Percentiles rank a stretch among this genome's conserved stretches.
Conservation (phyloP, 2,113 vertebrate genomes). For the Hylia prasina region DNA sequence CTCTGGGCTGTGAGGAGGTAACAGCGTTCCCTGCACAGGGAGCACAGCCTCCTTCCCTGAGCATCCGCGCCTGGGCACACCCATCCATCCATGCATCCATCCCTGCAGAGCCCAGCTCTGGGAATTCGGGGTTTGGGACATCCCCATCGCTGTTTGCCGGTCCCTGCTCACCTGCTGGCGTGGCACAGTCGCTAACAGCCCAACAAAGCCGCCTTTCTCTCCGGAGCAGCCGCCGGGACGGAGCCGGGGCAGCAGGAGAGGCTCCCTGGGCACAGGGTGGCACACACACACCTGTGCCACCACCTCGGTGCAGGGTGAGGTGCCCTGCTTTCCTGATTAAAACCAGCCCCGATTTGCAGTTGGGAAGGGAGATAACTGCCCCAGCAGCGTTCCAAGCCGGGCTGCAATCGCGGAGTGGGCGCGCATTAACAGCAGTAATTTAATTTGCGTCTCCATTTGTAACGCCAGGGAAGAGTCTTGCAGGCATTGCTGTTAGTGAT, state of each 20-base stretch:
- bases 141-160: neutral
- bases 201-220: no score
- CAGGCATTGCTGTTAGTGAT: neutral
- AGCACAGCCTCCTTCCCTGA: neutral
- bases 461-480: constrained; percentile 24
- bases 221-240: no score
- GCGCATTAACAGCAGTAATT: constrained; percentile 44
- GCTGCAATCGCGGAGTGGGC: neutral
- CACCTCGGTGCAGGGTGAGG: neutral
- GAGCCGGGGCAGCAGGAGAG: no score
- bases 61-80: neutral
- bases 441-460: constrained; percentile 61
- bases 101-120: neutral
- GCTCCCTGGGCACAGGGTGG: no score
- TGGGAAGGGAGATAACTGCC: constrained; percentile 35
- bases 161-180: no score
- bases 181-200: no score
- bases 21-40: neutral
- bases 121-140: neutral
- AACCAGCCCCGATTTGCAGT: neutral
- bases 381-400: constrained; percentile 15
- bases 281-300: neutral
- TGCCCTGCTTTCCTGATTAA: neutral
- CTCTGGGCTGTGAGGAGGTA: neutral
- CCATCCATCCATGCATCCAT: no score